These are phyloP conservation scores for Clamator glandarius DNA, from an alignment of 2,797 vertebrate species.

Conservation along the genomic window DNA sequence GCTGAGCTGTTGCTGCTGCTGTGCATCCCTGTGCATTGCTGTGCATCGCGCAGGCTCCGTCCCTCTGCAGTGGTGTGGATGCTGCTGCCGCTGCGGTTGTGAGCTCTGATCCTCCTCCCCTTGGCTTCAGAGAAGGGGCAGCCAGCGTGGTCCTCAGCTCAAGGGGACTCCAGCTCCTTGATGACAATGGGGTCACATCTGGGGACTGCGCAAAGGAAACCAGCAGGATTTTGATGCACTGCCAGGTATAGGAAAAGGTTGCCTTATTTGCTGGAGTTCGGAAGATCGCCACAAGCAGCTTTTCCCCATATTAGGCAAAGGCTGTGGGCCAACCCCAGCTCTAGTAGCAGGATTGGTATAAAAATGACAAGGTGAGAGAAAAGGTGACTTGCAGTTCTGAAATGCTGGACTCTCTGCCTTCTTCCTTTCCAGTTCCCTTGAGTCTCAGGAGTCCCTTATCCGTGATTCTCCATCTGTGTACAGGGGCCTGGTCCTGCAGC, in stretches of 20 bases:
- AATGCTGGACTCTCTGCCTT: neutral
- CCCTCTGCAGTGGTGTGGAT: neutral
- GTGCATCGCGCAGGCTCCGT: neutral
- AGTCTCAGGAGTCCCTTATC: neutral
- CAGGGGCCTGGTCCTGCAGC: neutral
- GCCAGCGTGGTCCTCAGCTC: fast-evolving
- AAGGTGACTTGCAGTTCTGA: neutral
- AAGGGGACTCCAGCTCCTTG: neutral
- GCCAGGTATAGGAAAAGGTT: neutral
- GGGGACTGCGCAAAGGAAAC: neutral
- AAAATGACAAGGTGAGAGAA: neutral
- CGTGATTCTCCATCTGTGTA: neutral
- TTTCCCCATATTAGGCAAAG: neutral
- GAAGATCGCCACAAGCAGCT: neutral
- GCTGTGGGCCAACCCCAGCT: neutral
- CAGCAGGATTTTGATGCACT: neutral
- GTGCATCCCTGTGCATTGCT: neutral
- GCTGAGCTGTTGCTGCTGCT: neutral
- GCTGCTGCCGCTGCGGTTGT: neutral
- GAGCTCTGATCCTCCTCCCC: neutral
- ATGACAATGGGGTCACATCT: neutral
- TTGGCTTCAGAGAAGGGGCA: neutral
- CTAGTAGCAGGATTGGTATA: neutral
- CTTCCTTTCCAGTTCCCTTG: neutral
- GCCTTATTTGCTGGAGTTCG: neutral